phyloP scores from a whole-genome alignment of 2,113 vertebrate genomes.

The Trematomus loennbergii region DNA sequence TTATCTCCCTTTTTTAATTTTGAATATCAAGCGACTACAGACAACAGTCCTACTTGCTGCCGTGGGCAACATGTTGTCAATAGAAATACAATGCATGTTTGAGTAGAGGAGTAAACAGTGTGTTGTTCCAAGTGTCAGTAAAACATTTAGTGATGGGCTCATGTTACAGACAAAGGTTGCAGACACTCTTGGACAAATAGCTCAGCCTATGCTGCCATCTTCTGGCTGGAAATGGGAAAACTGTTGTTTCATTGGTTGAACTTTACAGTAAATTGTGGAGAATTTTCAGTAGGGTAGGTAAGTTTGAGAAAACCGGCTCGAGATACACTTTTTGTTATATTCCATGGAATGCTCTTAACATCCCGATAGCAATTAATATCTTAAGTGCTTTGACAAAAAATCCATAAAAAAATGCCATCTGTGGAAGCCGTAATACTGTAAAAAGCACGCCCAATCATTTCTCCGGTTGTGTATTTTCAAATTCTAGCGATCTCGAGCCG shows the following conservation, averaged over 20 bases:
- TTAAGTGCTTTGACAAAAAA: no score
- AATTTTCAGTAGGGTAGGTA: background rate
- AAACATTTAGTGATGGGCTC: slow-evolving; percentile 64
- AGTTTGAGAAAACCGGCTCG: no score
- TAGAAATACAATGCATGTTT: slow-evolving; percentile 50
- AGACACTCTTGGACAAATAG: background rate
- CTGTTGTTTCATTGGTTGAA: background rate
- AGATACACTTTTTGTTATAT: no score
- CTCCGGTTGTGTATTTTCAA: no score
- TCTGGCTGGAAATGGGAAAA: slow-evolving; percentile 40
- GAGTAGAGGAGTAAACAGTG: slow-evolving; percentile 26
- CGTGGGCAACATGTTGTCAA: slow-evolving; percentile 23
- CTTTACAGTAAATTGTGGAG: background rate
- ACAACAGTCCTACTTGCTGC: background rate
- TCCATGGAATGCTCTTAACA: no score
- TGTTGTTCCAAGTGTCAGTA: slow-evolving; percentile 45
- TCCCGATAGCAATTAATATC: no score
- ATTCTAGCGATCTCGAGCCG: no score
- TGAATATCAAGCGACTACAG: background rate
- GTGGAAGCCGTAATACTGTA: no score
- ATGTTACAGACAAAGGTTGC: slow-evolving; percentile 43
- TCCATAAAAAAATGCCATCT: no score
- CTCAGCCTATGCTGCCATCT: slow-evolving; percentile 60
- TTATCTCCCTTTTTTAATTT: background rate
- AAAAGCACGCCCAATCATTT: no score